phyloP scores from a whole-genome alignment of 2,797 vertebrate genomes.

The Simalia tracyae region DNA sequence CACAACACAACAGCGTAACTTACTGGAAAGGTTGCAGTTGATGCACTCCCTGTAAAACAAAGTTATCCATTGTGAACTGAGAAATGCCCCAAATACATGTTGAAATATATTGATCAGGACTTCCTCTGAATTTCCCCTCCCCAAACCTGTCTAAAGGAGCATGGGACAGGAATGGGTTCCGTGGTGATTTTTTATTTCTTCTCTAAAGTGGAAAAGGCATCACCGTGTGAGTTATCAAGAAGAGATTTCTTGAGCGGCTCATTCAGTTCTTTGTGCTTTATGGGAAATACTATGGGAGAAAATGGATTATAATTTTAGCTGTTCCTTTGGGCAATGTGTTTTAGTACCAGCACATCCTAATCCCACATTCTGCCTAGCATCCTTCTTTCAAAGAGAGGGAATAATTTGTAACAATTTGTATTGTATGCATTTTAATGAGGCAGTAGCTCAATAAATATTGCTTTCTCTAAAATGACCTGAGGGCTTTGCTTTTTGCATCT shows the following conservation, averaged over 20 bases:
- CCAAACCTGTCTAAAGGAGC: background rate
- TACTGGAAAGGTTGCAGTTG: background rate
- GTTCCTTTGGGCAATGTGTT: background rate
- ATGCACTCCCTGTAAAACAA: background rate
- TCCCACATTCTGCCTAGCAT: background rate
- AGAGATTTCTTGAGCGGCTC: background rate
- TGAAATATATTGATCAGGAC: background rate
- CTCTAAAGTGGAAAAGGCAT: background rate
- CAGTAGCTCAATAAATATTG: background rate
- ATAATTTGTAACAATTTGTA: background rate
- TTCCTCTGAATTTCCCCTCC: background rate
- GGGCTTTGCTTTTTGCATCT: background rate
- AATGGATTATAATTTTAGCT: background rate
- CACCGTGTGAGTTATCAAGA: background rate
- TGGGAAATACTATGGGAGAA: background rate
- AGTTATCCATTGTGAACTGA: background rate
- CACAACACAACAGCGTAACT: background rate
- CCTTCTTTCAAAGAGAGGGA: background rate
- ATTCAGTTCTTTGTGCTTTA: background rate
- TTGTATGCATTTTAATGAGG: background rate
- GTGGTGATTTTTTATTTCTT: background rate
- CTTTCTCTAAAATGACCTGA: background rate
- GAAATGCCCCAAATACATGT: background rate
- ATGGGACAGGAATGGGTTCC: background rate
- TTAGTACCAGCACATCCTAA: background rate